A percentile compares a stretch with the other conserved stretches of the same genome.
These are phyloP conservation scores for Danaus chrysippus DNA, from an alignment of 2,888 invertebrate species.

Conservation along the genomic window DNA sequence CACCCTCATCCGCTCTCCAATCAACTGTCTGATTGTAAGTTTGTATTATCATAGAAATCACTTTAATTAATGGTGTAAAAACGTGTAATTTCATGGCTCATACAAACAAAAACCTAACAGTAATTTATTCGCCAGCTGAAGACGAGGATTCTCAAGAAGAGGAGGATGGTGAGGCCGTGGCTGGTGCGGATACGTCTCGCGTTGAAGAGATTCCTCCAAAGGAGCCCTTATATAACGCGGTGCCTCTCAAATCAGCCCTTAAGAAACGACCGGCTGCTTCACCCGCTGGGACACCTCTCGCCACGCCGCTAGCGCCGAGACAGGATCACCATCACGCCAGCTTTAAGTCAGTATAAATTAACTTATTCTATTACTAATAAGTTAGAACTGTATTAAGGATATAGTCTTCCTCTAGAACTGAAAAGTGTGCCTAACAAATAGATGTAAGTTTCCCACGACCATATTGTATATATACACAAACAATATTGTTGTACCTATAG, in stretches of 20 bases:
- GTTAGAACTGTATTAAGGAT: too few species aligned
- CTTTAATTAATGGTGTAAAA: too few species aligned
- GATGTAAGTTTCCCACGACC: too few species aligned
- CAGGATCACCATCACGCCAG: conserved; percentile 88
- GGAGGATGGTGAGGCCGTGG: conserved; percentile 82
- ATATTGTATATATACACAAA: too few species aligned
- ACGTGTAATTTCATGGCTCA: too few species aligned
- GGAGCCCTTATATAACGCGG: conserved; percentile 93
- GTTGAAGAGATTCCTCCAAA: conserved; percentile 96
- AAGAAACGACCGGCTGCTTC: conserved; percentile 91
- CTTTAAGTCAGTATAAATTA: conserved; percentile 82
- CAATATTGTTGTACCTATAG: too few species aligned
- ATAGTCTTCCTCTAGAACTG: too few species aligned
- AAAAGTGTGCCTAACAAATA: too few species aligned
- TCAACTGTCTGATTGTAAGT: conserved; percentile 68
- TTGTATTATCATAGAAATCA: not conserved
- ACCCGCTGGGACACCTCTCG: conserved; percentile 74
- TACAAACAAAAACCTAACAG: too few species aligned
- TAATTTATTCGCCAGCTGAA: conserved; percentile 47
- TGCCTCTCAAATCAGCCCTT: conserved; percentile 94
- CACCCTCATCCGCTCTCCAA: conserved; percentile 40
- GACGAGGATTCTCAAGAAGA: conserved; percentile 81
- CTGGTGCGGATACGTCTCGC: conserved; percentile 86
- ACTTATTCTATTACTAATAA: not conserved
- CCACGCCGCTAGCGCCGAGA: conserved; percentile 75